phyloP scores from a whole-genome alignment of 2,113 vertebrate species.

The Barnardius zonarius region DNA sequence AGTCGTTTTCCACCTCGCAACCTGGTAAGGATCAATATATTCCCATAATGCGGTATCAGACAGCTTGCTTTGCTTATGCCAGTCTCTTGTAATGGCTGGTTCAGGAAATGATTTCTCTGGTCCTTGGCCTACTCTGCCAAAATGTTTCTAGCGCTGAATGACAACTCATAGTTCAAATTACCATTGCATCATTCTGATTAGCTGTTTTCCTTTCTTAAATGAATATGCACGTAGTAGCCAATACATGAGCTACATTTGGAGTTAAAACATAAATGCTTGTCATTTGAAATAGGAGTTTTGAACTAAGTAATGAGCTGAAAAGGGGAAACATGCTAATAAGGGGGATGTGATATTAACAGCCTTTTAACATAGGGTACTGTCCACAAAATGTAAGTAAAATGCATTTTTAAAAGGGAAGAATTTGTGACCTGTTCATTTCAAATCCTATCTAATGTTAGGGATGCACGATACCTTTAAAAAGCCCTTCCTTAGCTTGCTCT shows the following conservation, averaged over 20 bases:
- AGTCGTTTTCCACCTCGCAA: constrained; percentile 88
- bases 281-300: background rate
- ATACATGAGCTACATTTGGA: background rate
- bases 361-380: background rate
- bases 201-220: constrained; percentile 1
- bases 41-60: constrained; percentile 75
- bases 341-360: background rate
- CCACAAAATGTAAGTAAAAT: background rate
- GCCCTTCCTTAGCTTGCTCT: constrained; percentile 17
- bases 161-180: background rate
- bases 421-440: background rate
- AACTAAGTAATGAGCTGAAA: background rate
- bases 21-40: constrained; percentile 97
- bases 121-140: constrained; percentile 29
- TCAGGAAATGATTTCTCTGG: constrained; percentile 13
- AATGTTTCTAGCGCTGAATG: constrained; percentile 7
- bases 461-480: background rate
- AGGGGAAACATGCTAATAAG: background rate
- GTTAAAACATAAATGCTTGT: background rate
- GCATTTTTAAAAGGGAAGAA: background rate
- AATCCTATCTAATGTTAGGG: background rate
- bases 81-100: constrained; percentile 38
- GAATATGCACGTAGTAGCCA: background rate
- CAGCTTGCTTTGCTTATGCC: constrained; percentile 75
- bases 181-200: background rate